Evolutionary conservation across 2,113 vertebrate genomes (phyloP).

Genomic region (Dromiciops gliroides): DNA sequence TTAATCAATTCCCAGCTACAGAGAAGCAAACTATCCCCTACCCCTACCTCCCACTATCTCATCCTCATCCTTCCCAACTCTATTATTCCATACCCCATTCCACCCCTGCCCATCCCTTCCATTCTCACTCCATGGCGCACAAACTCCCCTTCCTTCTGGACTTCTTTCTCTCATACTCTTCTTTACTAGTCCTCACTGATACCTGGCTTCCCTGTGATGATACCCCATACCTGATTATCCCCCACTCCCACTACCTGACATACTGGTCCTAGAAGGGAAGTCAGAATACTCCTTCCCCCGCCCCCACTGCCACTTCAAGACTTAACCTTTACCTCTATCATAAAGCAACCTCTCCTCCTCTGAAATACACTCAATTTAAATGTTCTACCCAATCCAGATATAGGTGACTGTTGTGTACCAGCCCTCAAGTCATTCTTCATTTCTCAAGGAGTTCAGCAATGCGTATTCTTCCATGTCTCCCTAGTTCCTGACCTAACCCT

Average conservation of each 20-base stretch:
- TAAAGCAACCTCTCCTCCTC: neutral
- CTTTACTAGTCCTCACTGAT: neutral
- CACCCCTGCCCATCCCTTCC: neutral
- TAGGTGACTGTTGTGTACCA: neutral
- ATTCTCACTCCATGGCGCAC: neutral
- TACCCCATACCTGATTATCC: neutral
- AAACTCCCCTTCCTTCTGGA: neutral
- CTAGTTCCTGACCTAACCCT: neutral
- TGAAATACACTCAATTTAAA: neutral
- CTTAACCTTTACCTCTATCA: neutral
- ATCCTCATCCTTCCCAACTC: neutral
- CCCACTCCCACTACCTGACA: neutral
- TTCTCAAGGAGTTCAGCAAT: neutral
- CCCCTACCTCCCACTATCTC: neutral
- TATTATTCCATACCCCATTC: neutral
- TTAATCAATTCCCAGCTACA: neutral
- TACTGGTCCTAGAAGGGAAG: neutral
- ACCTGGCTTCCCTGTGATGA: neutral
- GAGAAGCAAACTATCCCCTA: neutral
- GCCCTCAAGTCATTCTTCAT: neutral
- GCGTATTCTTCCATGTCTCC: neutral
- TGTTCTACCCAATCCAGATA: neutral
- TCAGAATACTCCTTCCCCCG: neutral
- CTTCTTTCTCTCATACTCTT: neutral
- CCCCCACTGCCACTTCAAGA: neutral